phyloP scores from a whole-genome alignment of 2,888 invertebrate genomes.

The Callosobruchus maculatus region DNA sequence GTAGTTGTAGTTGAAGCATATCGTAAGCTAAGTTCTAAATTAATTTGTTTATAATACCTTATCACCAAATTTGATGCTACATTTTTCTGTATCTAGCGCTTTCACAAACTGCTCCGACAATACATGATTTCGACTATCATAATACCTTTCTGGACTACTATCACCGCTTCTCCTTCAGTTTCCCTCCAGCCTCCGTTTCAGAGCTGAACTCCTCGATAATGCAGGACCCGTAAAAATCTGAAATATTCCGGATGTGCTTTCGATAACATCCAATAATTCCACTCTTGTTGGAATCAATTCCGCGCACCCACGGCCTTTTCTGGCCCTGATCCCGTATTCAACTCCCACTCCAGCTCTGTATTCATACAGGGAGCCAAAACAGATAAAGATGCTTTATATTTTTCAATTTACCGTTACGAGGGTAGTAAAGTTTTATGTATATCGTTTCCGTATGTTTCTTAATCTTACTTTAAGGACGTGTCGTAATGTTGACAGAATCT shows the following conservation, averaged over 20 bases:
- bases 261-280: neutral
- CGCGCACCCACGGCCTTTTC: neutral
- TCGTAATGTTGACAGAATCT: neutral
- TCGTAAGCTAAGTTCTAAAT: too few relatives aligned
- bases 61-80: too few relatives aligned
- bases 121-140: too few relatives aligned
- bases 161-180: neutral
- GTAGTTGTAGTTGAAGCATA: too few relatives aligned
- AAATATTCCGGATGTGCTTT: neutral
- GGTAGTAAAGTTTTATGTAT: neutral
- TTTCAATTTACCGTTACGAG: constrained; percentile 1
- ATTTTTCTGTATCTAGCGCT: too few relatives aligned
- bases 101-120: too few relatives aligned
- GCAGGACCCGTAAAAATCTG: neutral
- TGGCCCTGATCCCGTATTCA: neutral
- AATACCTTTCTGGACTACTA: too few relatives aligned
- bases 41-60: too few relatives aligned
- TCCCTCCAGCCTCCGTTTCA: neutral
- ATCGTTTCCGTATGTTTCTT: neutral
- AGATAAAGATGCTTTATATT: constrained; percentile 1
- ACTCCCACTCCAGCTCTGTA: neutral
- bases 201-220: neutral
- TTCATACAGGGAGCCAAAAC: neutral
- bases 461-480: neutral
- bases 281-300: neutral